Base-by-base conservation (phyloP, 1,140 invertebrate genomes). In the Drosophila nasuta region DNA sequence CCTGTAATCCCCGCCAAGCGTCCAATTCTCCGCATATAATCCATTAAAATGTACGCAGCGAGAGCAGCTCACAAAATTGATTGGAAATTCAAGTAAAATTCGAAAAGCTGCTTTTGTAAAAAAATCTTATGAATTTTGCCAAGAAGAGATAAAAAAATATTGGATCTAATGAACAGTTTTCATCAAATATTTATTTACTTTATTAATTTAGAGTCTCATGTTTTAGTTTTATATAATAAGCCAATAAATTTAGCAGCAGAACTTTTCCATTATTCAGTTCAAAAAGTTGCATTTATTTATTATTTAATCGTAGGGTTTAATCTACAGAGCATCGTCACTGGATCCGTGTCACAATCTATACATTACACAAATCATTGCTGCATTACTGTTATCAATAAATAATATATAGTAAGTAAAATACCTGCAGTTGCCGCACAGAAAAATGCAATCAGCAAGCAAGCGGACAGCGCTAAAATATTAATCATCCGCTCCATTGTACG, bases 21-120 rank as follows among this genome's bases (percentile, higher is more conserved):
- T 62, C 70, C 82, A 81, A 85, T 86, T 69, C 67, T 67, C 64
- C 60, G 71, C 70, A 86, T 74, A 86, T 88, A 88, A 83, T 82
- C 79, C 82, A 86, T 86, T 86, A 75, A 75, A 75, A 64, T 51
- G 41, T 70, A 63, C 58, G 41, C 67, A 54, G 10, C 58, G 51
- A 57, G 45, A 52, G 72, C 5, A 8, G 72, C 2, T 1, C 10
- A 0, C 20, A 35, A 63, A 69, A 13, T 13, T 43, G 7, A 63
- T 35, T 6, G 33, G 3, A 6, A 51, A 51, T 2, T 15, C 7
- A 51, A 25, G 20, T 3, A 25, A 4, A 25, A 25, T 25, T 25
- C 20, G 20, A 25, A 25, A 25, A 25, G 0, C 3, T 25, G 20
- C 33, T 33, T 6, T 25, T 25, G 20, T 20, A 20, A 20, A 20